Evolutionary conservation across 1,140 invertebrate genomes (phyloP), one percentile per base, ranked within the genome.

Genomic region (Idris sp.): DNA sequence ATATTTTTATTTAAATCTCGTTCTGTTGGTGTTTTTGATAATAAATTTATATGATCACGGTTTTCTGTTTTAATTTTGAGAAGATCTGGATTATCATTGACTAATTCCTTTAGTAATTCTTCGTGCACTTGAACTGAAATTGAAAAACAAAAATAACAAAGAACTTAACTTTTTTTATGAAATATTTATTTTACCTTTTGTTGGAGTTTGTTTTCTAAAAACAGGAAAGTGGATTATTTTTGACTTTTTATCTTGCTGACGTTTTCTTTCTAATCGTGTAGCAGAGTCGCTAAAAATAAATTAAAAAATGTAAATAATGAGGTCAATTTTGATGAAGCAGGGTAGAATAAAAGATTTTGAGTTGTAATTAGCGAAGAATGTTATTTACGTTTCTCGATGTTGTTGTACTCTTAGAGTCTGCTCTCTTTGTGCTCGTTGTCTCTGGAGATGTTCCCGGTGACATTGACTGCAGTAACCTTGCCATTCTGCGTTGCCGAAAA

Each of bases 401-500:
- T 84, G 78, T 40, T 84, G 83, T 7, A 71, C 54, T 15, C 77
- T 74, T 33, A 68, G 44, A 40, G 77, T 67, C 4, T 73, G 78
- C 58, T 84, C 84, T 18, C 78, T 88, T 78, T 88, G 87, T 19
- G 89, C 88, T 15, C 92, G 89, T 80, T 92, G 91, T 30, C 89
- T 86, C 73, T 92, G 91, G 73, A 93, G 86, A 67, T 91, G 89
- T 77, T 93, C 91, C 33, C 92, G 88, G 79, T 94, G 91, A 83
- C 94, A 99, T 87, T 97, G 94, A 15, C 97, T 99, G 85, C 98
- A 99, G 83, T 97, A 97, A 9, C 97, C 95, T 86, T 97, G 93
- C 95, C 97, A 99, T 82, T 97, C 94, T 19, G 95, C 94, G 87
- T 98, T 99, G 11, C 98, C 98, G 86, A 94, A 99, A 89, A 92